Evolutionary conservation across 2,888 invertebrate genomes (phyloP).

Genomic region (Andricus quercusramuli): DNA sequence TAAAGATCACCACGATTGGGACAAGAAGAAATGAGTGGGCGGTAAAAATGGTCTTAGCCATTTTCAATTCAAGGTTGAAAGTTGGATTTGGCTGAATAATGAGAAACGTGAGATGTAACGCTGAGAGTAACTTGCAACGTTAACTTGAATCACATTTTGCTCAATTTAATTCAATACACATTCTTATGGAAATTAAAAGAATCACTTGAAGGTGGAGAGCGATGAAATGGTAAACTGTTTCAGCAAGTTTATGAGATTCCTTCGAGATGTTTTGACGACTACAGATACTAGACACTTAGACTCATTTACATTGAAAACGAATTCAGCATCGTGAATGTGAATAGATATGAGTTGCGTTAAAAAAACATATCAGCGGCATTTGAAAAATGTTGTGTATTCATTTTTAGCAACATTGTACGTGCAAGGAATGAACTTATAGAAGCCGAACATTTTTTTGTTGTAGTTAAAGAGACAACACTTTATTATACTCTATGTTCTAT

Average conservation of each 20-base stretch:
- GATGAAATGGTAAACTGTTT: no score
- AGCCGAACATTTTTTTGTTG: not conserved
- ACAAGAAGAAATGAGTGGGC: conserved; percentile 9
- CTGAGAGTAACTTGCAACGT: not conserved
- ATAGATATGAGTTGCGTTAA: not conserved
- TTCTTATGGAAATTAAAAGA: no score
- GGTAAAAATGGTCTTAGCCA: conserved; percentile 9
- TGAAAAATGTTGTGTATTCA: not conserved
- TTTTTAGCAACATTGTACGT: not conserved
- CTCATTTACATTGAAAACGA: conserved; percentile 1
- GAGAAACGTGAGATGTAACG: not conserved
- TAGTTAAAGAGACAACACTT: not conserved
- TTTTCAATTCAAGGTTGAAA: conserved; percentile 22
- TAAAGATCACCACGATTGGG: conserved; percentile 23
- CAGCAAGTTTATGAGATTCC: not conserved
- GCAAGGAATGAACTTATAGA: not conserved
- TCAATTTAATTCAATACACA: no score
- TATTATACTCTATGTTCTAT: not conserved
- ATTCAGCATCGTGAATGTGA: not conserved
- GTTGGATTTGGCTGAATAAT: not conserved
- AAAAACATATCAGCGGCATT: not conserved
- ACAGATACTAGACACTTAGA: not conserved
- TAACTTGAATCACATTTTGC: no score
- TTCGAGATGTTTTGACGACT: conserved; percentile 5
- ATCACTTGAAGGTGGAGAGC: no score